Evolutionary conservation across 2,797 vertebrate species (phyloP).

Genomic region (Otus scops): DNA sequence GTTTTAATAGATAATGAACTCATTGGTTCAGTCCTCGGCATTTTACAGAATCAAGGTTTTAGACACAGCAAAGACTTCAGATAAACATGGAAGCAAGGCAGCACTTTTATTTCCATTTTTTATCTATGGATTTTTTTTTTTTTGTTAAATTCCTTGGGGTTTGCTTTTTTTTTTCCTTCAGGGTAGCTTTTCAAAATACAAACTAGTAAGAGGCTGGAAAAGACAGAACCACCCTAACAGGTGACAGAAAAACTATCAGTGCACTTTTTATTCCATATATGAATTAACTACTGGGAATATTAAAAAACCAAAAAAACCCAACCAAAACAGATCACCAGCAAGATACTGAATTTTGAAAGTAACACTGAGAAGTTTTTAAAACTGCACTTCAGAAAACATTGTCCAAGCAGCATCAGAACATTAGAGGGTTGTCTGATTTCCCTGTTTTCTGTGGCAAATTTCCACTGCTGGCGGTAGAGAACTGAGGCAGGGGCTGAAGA

Average conservation of each 20-base stretch:
- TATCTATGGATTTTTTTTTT: background rate
- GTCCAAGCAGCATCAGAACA: background rate
- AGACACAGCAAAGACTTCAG: background rate
- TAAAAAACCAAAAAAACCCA: background rate
- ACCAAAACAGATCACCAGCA: background rate
- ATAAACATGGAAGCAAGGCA: background rate
- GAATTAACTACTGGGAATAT: background rate
- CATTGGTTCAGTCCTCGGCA: background rate
- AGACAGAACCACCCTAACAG: background rate
- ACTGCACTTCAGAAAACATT: background rate
- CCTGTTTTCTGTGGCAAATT: background rate
- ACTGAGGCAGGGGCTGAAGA: background rate
- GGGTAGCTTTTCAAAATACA: slow-evolving; percentile 19
- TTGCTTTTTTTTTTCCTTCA: background rate
- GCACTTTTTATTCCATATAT: background rate
- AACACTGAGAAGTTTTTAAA: background rate
- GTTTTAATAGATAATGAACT: background rate
- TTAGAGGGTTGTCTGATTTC: background rate
- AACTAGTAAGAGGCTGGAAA: slow-evolving; percentile 13
- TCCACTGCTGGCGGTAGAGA: background rate
- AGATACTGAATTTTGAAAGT: background rate
- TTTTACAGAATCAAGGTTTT: background rate
- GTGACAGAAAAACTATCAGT: background rate
- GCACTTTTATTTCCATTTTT: background rate
- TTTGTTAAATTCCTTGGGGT: background rate